Base-by-base conservation (phyloP, 2,113 vertebrate genomes). In the Dipodomys merriami region DNA sequence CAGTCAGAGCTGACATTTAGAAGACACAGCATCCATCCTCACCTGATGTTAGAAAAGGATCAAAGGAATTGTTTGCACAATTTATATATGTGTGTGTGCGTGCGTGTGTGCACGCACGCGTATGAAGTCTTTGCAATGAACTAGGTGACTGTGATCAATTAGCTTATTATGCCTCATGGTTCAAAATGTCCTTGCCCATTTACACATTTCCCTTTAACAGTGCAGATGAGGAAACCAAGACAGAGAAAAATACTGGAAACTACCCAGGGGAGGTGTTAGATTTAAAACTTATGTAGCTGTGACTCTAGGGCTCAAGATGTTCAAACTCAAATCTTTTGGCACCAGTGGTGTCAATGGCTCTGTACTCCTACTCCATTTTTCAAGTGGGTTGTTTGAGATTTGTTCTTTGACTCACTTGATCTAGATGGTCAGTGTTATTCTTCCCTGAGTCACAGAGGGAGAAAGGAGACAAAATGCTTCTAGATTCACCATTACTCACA, bases 1-100 rank as follows among this genome's bases (percentile, higher is more conserved):
- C 27, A 94, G 13, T 80, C 69, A 68, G 20, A 69, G 29, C 25
- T 16, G 29, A 35, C 68, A 92, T 71, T 81, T 64, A 81, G 76
- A 65, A 92, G 62, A 29, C 12, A 86, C 5, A 57, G n/a, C 44
- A 9, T 71, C 2, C 5, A 64, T 73, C 27, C 49, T 18, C 20
- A 46, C 15, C 15, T 79, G n/a, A 91, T 60, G 68, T 91, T 79
- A 79, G 27, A 22, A 79, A 73, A 53, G 12, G 19, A 25, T 53
- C 35, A 64, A 78, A 72, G 4, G 30, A 22, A n/a, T 53, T 83
- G 1, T 46, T 79, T 29, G 62, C 29, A 39, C 46, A 92, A 49
- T 86, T 88, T 86, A 30, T 68, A 18, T 16, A 13, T 57, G 53
- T 57, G 53, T 57, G 53, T 16, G 53, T 13, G 53, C 2, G 10